phyloP scores from a whole-genome alignment of 2,113 vertebrate genomes.

The Athene noctua region DNA sequence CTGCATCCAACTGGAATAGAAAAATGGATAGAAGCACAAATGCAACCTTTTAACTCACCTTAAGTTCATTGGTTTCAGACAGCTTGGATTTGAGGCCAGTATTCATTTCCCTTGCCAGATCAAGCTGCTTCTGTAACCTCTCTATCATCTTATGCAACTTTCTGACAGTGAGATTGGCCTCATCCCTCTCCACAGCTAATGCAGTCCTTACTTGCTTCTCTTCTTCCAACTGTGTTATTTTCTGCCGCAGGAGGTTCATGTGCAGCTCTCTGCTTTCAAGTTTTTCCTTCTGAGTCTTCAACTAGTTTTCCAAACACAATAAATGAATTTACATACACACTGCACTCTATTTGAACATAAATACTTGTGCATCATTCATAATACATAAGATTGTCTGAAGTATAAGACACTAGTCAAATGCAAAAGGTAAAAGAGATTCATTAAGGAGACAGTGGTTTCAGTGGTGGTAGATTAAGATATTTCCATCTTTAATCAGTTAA shows the following conservation, averaged over 20 bases:
- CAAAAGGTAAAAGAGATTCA: not conserved
- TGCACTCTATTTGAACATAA: not conserved
- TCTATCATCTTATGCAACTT: constrained; percentile 85
- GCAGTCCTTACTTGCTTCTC: constrained; percentile 76
- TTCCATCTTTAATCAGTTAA: not conserved
- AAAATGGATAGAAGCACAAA: not conserved
- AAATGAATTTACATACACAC: not conserved
- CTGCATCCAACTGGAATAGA: not conserved
- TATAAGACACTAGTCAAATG: not conserved
- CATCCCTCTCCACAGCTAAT: constrained; percentile 76
- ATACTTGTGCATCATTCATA: not conserved
- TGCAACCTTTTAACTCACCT: constrained; percentile 74
- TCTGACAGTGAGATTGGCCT: constrained; percentile 70
- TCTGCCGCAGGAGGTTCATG: constrained; percentile 83
- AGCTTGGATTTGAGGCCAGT: constrained; percentile 85
- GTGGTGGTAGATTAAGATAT: not conserved
- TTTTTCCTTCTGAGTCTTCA: constrained; percentile 86
- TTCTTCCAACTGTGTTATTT: constrained; percentile 84
- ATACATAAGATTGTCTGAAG: not conserved
- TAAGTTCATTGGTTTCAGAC: constrained; percentile 84
- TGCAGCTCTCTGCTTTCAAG: constrained; percentile 88
- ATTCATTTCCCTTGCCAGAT: constrained; percentile 67
- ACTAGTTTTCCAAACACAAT: constrained; percentile 67
- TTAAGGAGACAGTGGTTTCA: not conserved
- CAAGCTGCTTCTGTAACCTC: constrained; percentile 83